Base-by-base conservation (phyloP, 2,113 vertebrate species). In the Cnemophilus loriae region DNA sequence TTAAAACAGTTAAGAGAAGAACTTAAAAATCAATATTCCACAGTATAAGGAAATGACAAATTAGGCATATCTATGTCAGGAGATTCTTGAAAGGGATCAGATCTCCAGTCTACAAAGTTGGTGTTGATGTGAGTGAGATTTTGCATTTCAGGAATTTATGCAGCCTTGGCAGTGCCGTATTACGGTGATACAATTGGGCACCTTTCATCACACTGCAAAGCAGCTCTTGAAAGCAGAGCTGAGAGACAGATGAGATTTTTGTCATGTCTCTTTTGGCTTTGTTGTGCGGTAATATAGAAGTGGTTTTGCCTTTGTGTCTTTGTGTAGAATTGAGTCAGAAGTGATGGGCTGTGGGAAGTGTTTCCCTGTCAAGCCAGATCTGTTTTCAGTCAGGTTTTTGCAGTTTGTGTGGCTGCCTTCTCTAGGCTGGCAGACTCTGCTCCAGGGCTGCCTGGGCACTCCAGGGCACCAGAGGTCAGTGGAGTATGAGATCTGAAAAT, bases 141-240 rank as follows among this genome's bases (percentile, higher is more conserved):
- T 70, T 90, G 85, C 86, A 61, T 93, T 89, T 95, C 71, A 84
- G 37, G 26, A 93, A 88, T 93, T 70, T 71, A 67, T 89, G 86
- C 90, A 83, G 75, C 86, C 61, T 88, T 20, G 64, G 63, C 75
- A 94, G 76, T 78, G 83, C 80, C 1, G 32, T 86, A 6, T 88
- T 86, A 56, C 1, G 0, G 56, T 57, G 92, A 90, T 80, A 84
- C 90, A 84, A 90, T 71, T 96, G 93, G 82, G 89, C 96, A 96
- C 79, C 93, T 97, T 97, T 97, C 95, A 97, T 97, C 96, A 93
- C 88, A 44, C 71, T 95, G 95, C 92, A 83, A 79, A 95, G 94
- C 95, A 83, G 74, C 92, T 89, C 94, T 94, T 95, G 92, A 95
- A 96, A 96, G 94, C 91, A 84, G 53, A 90, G 85, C 82, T 26